phyloP scores from a whole-genome alignment of 92 coral and sea anemone species.

The Pocillopora meandrina region DNA sequence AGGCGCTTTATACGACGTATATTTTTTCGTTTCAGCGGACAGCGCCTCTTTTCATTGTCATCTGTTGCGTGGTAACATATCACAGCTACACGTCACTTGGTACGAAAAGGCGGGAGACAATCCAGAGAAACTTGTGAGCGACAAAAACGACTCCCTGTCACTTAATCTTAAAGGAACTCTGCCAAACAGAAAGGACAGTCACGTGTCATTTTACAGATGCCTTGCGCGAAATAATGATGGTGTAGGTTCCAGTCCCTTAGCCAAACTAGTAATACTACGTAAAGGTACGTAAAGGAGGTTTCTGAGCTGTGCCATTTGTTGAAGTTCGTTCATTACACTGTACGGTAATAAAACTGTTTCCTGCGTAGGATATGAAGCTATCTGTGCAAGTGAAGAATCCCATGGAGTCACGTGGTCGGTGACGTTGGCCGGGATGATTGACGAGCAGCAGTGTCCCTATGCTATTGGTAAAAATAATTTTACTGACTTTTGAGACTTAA shows the following conservation, averaged over 20 bases:
- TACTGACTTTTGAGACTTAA: too few species aligned
- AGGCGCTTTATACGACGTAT: too few species aligned
- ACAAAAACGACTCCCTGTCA: slow-evolving; percentile 10
- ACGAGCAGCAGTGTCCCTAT: slow-evolving; percentile 20
- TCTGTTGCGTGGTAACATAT: slow-evolving; percentile 39
- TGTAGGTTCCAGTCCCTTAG: slow-evolving; percentile 37
- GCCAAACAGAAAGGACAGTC: background rate
- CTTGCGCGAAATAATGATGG: slow-evolving; percentile 43
- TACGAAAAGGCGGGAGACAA: slow-evolving; percentile 8
- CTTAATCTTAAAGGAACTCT: slow-evolving; percentile 1
- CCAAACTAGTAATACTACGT: slow-evolving; percentile 12
- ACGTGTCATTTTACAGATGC: slow-evolving; percentile 45
- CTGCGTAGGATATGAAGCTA: background rate
- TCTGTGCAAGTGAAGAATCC: background rate
- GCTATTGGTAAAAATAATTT: slow-evolving; percentile 23
- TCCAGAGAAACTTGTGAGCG: slow-evolving; percentile 7
- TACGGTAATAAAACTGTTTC: background rate
- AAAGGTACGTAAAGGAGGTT: slow-evolving; percentile 23
- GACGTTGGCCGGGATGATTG: slow-evolving; percentile 14
- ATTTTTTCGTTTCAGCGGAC: slow-evolving; percentile 36
- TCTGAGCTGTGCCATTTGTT: background rate
- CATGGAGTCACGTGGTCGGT: slow-evolving; percentile 20
- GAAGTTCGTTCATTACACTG: too few species aligned
- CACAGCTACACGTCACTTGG: slow-evolving; percentile 36
- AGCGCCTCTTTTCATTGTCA: slow-evolving; percentile 29